A percentile compares a stretch with the other conserved stretches of the same genome.
Conservation (phyloP, 2,888 invertebrate genomes). For the Erynnis tages region DNA sequence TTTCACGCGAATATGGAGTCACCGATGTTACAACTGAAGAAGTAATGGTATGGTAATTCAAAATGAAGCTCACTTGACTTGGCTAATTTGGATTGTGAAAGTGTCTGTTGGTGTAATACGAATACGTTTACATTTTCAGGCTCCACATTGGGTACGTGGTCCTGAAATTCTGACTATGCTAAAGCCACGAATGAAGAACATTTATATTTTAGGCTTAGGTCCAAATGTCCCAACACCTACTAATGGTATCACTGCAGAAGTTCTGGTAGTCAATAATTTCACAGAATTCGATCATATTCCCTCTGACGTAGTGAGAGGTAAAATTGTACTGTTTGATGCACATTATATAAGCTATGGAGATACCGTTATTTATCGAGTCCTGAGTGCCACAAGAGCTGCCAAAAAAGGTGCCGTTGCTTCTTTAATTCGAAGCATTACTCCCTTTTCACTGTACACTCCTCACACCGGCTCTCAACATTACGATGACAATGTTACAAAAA, state of each 20-base stretch:
- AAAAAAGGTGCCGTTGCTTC: constrained; percentile 87
- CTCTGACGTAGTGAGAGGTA: constrained; percentile 77
- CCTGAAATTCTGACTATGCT: constrained; percentile 83
- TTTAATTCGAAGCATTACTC: constrained; percentile 87
- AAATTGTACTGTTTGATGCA: constrained; percentile 89
- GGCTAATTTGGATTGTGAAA: background rate
- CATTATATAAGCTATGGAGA: constrained; percentile 83
- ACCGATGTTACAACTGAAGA: constrained; percentile 86
- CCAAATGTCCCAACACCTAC: constrained; percentile 84
- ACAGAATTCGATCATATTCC: constrained; percentile 81
- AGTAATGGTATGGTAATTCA: constrained; percentile 69
- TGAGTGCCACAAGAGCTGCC: constrained; percentile 85
- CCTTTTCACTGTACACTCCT: constrained; percentile 87
- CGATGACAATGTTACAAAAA: constrained; percentile 78
- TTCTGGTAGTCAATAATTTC: constrained; percentile 85
- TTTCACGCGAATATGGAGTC: constrained; percentile 46
- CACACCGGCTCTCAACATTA: constrained; percentile 88
- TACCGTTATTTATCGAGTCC: constrained; percentile 83
- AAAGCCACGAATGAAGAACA: constrained; percentile 79
- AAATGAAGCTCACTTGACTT: too few species aligned
- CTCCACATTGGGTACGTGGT: constrained; percentile 80
- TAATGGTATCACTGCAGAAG: constrained; percentile 86
- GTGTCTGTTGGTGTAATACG: background rate
- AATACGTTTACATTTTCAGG: constrained; percentile 38
- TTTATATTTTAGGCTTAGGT: constrained; percentile 86